These are phyloP conservation scores for Acipenser transmontanus DNA, from an alignment of 2,797 vertebrate species.

Conservation along the genomic window DNA sequence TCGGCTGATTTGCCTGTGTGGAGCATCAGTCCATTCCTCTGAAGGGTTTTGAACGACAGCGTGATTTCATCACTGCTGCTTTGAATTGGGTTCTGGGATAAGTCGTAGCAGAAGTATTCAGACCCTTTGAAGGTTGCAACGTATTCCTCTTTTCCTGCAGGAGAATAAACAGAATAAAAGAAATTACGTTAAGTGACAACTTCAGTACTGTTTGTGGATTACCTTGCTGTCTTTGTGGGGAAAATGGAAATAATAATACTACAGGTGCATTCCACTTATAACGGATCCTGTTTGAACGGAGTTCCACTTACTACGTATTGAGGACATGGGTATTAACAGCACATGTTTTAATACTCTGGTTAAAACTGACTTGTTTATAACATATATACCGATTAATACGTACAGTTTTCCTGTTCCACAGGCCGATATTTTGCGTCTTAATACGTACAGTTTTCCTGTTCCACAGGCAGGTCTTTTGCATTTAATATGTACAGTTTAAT, in stretches of 20 bases:
- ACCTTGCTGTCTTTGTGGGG: background rate
- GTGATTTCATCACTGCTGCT: constrained; percentile 99
- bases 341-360: background rate
- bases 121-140: constrained; percentile 97
- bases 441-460: too few relatives aligned
- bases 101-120: constrained; percentile 98
- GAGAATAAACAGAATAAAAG: constrained; percentile 42
- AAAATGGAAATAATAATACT: constrained; percentile 16
- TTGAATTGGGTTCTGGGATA: constrained; percentile 98
- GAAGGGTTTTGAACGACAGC: constrained; percentile 93
- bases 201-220: too few relatives aligned
- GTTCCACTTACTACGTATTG: background rate
- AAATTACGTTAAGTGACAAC: background rate
- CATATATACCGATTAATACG: too few relatives aligned
- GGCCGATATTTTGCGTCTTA: too few relatives aligned
- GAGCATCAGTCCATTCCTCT: constrained; percentile 98
- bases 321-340: background rate
- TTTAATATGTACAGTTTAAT: too few relatives aligned
- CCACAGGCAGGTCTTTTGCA: background rate
- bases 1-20: constrained; percentile 97
- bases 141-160: constrained; percentile 89
- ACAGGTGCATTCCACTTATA: too few relatives aligned
- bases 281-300: background rate
- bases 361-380: too few relatives aligned
- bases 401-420: too few relatives aligned